Base-by-base conservation (phyloP, 2,888 invertebrate genomes). In the Agrochola litura region DNA sequence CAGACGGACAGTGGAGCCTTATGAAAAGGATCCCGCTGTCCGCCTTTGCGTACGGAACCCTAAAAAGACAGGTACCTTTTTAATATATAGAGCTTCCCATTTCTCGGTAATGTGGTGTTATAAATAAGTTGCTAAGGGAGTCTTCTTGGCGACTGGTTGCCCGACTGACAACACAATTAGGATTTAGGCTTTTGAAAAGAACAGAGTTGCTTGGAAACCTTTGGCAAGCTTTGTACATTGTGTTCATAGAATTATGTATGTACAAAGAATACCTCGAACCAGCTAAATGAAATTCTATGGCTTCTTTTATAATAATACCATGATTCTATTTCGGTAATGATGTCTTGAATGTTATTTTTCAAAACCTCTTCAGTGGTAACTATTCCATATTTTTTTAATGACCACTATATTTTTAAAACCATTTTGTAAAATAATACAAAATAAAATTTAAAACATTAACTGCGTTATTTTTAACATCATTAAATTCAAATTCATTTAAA, bases 121-220 rank as follows among this genome's bases (percentile, higher is more conserved):
- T 73, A 58, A 65, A 82, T 69, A 79, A 43, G 70, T 79, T 71
- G 63, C 66, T 70, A 63, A 16, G 70, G 64, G 41, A 77, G 56
- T 58, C 49, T 65, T 61, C 83, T 63, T 70, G 52, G 41, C 41
- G 25, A 75, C 75, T 30, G 54, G 69, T 67, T 64, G 66, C 30
- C 63, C 14, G 12, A 43, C 54, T 19, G 61, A 12, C 43, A 60
- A 16, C 63, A 75, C 66, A 79, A 83, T 49, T 30, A 56, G 37
- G 60, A 61, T 65, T 82, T 16, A 30, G 25, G 37, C 6, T 49
- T 67, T 14, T 56, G 46, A 63, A 76, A 67, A 77, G 37, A 81
- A 71, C 52, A 19, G 2, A 22, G 37, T 81, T 67, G 58, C 82
- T 77, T 52, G 37, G 82, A 30, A 64, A 76, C 67, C 37, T 46